Base-by-base conservation (phyloP, 2,113 vertebrate genomes). In the Paramormyrops kingsleyae region DNA sequence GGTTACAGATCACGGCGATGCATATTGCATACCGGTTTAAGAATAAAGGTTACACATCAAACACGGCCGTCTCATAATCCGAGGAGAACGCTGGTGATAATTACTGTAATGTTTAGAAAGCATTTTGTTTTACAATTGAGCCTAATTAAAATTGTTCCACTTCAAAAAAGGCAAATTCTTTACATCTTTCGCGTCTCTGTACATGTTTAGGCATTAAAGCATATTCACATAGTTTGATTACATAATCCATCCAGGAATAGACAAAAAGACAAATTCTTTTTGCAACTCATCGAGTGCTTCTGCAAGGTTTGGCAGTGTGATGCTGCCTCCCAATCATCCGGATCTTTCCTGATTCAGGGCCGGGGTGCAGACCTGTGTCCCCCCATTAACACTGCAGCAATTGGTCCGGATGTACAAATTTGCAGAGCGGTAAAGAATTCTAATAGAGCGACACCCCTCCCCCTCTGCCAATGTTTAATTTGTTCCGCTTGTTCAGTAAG, bases 71-170 rank as follows among this genome's bases (percentile, higher is more conserved):
- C 49, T 52, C 24, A 35, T 35, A 53, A 87, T 87, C 50, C 50
- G 1, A 80, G 13, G 15, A 56, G 27, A 87, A 42, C 59, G 15
- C 19, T 50, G 19, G n/a, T 27, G 24, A 88, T 88, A 70, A 77
- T 88, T 74, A 74, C 70, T 13, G 31, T 35, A 39, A 35, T 74
- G 24, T 62, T 49, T 86, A 21, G 31, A 47, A 49, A 9, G 27
- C 47, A 89, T 39, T 42, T 44, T 27, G 8, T 59, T 89, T 46
- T 59, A 39, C 88, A 52, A 42, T 47, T 59, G 12, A 84, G 35
- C 66, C 59, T 87, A 87, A 87, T 90, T 87, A 74, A 66, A 87
- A 70, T 87, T 53, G 17, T 77, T 87, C 84, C 59, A 87, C 42
- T 77, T 88, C 47, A 88, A 80, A 80, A 80, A 8, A 80, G 74